Percentiles rank a stretch among this genome's conserved stretches.
These are phyloP conservation scores for Channa striata DNA, from an alignment of 2,797 vertebrate genomes.

Conservation along the genomic window DNA sequence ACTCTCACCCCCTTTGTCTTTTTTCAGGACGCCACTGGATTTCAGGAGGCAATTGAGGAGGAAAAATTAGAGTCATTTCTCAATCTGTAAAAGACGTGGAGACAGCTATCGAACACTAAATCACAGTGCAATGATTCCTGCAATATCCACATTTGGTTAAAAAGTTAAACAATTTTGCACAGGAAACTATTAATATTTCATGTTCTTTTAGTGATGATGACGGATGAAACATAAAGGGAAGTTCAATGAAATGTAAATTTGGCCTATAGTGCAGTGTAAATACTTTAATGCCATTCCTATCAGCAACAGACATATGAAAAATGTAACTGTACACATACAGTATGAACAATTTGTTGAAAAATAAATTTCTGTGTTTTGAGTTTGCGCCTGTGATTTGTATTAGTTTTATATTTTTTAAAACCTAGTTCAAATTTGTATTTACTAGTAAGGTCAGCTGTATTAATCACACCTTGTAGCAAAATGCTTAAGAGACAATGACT, in stretches of 20 bases:
- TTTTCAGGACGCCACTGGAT: constrained; percentile 56
- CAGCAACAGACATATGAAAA: background rate
- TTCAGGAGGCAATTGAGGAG: constrained; percentile 58
- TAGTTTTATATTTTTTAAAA: background rate
- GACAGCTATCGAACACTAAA: background rate
- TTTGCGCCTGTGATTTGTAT: background rate
- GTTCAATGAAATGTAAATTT: background rate
- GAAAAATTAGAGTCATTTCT: constrained; percentile 60
- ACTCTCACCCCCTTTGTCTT: background rate
- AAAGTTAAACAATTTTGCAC: background rate
- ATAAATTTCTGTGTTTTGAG: constrained; percentile 3
- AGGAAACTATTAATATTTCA: background rate
- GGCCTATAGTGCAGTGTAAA: background rate
- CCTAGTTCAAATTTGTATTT: background rate
- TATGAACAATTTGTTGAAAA: constrained; percentile 20
- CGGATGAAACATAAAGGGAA: background rate
- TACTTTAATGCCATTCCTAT: background rate
- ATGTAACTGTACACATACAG: background rate
- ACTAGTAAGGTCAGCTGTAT: background rate
- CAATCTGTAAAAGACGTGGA: constrained; percentile 48
- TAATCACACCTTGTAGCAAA: no score
- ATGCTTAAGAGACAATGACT: background rate
- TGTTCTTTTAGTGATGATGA: background rate
- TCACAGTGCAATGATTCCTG: background rate
- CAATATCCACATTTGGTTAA: background rate